Evolutionary conservation across 2,797 vertebrate genomes (phyloP).

Genomic region (Clamator glandarius): DNA sequence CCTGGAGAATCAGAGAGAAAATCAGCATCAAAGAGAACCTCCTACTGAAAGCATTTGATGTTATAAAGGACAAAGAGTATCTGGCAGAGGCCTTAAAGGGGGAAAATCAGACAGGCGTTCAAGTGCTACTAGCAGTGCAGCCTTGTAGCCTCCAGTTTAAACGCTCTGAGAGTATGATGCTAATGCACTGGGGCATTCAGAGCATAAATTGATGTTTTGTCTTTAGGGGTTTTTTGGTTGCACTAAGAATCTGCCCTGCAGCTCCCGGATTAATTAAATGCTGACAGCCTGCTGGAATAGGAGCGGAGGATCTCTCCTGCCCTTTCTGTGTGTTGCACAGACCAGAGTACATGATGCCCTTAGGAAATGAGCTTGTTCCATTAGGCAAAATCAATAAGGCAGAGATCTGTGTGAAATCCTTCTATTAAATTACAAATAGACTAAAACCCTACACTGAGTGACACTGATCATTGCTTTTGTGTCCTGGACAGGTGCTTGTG

Average conservation of each 20-base stretch:
- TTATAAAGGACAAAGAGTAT: constrained; percentile 27
- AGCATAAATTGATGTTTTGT: constrained; percentile 62
- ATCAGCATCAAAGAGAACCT: constrained; percentile 31
- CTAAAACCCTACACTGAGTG: neutral
- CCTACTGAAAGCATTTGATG: constrained; percentile 18
- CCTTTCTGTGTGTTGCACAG: neutral
- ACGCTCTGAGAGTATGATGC: neutral
- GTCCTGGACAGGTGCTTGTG: neutral
- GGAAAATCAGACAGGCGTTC: constrained; percentile 29
- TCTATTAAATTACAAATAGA: constrained; percentile 48
- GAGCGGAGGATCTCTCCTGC: neutral
- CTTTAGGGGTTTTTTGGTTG: neutral
- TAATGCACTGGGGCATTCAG: constrained; percentile 42
- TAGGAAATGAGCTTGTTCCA: constrained; percentile 59
- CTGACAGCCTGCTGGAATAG: neutral
- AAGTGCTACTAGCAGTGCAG: neutral
- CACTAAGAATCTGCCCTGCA: constrained; percentile 59
- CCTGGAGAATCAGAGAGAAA: constrained; percentile 27
- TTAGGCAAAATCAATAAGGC: constrained; percentile 70
- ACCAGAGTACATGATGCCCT: constrained; percentile 9
- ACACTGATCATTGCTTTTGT: neutral
- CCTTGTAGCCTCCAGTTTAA: constrained; percentile 12
- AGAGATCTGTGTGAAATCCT: constrained; percentile 58
- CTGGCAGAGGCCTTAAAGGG: constrained; percentile 19
- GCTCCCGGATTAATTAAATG: constrained; percentile 71